These are phyloP conservation scores for Coreius guichenoti DNA, from an alignment of 2,797 vertebrate genomes.

Conservation along the genomic window DNA sequence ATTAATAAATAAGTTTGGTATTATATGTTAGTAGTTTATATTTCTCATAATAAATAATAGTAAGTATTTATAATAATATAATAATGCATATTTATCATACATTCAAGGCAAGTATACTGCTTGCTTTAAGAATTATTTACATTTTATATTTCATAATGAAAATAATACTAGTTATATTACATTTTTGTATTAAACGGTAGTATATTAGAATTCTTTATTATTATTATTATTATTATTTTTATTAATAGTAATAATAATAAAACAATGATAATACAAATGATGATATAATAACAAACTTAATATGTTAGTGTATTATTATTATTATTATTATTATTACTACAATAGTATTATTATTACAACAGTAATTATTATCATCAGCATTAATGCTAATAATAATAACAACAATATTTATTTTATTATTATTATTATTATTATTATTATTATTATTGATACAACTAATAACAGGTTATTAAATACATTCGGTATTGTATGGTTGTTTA, in stretches of 20 bases:
- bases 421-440: no score
- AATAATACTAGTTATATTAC: no score
- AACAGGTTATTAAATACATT: no score
- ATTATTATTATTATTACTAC: no score
- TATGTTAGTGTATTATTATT: no score
- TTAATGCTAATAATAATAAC: background rate
- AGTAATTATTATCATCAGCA: background rate
- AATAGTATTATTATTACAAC: no score
- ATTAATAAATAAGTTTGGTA: background rate
- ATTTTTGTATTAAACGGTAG: no score
- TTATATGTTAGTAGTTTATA: background rate
- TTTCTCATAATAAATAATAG: background rate
- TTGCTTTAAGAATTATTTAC: background rate
- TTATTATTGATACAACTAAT: no score
- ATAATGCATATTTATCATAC: background rate
- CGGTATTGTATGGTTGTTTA: no score
- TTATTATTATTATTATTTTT: no score
- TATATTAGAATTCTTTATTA: no score
- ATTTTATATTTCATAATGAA: background rate
- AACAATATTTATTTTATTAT: no score
- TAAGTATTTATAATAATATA: background rate
- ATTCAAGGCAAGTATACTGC: background rate
- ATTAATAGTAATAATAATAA: background rate
- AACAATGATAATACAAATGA: background rate
- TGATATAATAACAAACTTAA: background rate